Evolutionary conservation across 2,797 vertebrate genomes (phyloP).

Genomic region (Arnoldichthys spilopterus): DNA sequence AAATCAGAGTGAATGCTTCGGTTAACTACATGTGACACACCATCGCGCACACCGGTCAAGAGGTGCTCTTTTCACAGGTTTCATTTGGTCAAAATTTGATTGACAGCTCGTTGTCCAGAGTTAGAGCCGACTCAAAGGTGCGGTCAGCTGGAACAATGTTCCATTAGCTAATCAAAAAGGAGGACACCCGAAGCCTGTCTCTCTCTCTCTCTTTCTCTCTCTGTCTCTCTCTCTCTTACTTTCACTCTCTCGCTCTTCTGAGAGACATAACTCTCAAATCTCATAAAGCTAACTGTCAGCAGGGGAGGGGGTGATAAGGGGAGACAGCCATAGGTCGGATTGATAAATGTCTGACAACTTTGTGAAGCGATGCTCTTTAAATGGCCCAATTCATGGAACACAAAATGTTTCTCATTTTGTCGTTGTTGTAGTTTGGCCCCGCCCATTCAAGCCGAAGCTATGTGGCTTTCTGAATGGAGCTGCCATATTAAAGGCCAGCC

Average conservation of each 20-base stretch:
- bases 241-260: neutral
- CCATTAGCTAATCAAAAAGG: slow-evolving; percentile 32
- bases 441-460: neutral
- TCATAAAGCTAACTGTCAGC: slow-evolving; percentile 44
- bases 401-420: neutral
- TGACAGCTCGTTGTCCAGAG: slow-evolving; percentile 12
- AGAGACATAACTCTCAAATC: slow-evolving; percentile 41
- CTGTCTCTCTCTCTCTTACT: neutral
- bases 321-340: neutral
- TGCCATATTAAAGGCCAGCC: no score
- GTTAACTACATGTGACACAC: slow-evolving; percentile 10
- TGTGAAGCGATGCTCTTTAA: neutral
- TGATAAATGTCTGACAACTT: neutral
- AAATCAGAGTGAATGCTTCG: slow-evolving; percentile 41
- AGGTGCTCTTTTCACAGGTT: neutral
- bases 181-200: slow-evolving; percentile 34
- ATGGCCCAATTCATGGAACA: neutral
- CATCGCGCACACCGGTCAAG: neutral
- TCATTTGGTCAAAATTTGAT: slow-evolving; percentile 30
- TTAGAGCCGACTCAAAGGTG: slow-evolving; percentile 17
- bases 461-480: no score
- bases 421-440: neutral
- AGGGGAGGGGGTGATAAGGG: neutral
- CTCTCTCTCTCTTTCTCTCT: neutral
- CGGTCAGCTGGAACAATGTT: slow-evolving; percentile 6